Percentiles rank a stretch among this genome's conserved stretches.
phyloP scores from a whole-genome alignment of 2,113 vertebrate species.

The Cygnus atratus region DNA sequence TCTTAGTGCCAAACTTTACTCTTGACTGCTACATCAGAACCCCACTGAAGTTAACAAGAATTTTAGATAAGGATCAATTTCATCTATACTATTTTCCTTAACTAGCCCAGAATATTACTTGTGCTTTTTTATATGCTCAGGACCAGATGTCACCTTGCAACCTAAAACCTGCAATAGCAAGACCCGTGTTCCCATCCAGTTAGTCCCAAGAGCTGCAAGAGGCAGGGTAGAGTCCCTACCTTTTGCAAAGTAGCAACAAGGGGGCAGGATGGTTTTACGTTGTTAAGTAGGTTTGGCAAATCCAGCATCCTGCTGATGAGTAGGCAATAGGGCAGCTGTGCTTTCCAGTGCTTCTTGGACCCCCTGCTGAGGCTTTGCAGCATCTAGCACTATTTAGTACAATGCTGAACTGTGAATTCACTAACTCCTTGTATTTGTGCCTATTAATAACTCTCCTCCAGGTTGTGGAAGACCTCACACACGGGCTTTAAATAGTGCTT shows the following conservation, averaged over 20 bases:
- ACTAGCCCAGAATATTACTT: neutral
- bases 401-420: neutral
- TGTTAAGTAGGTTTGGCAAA: neutral
- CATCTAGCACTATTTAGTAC: neutral
- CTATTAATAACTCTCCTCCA: neutral
- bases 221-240: neutral
- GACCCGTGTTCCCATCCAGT: neutral
- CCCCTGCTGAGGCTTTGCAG: neutral
- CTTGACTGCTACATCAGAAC: neutral
- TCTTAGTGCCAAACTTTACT: neutral
- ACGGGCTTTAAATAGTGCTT: neutral
- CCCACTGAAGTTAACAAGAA: neutral
- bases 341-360: neutral
- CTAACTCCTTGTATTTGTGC: neutral
- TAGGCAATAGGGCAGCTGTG: neutral
- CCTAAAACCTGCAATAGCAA: neutral
- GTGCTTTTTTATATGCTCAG: neutral
- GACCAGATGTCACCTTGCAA: neutral
- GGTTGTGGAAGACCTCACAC: neutral
- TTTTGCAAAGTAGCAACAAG: neutral
- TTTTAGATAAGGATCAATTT: neutral
- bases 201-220: neutral
- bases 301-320: neutral
- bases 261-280: neutral
- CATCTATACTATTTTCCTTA: neutral